Percentiles rank a stretch among this genome's conserved stretches.
Conservation (phyloP, 2,797 vertebrate genomes). For the Hybognathus amarus region DNA sequence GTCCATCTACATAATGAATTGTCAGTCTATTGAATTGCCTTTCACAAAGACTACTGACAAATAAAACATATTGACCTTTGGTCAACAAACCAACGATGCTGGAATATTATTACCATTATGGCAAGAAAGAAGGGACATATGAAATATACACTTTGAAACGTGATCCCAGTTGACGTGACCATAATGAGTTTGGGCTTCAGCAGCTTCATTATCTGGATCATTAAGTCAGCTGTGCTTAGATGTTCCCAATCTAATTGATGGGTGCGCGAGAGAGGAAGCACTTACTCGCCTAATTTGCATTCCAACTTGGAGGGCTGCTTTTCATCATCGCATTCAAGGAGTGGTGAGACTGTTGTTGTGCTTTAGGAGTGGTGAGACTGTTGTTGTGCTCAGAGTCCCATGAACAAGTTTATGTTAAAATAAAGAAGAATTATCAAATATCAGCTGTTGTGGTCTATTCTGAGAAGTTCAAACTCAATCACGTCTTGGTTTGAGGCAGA, state of each 20-base stretch:
- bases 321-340: background rate
- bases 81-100: background rate
- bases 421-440: background rate
- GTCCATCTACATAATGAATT: background rate
- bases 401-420: background rate
- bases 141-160: constrained; percentile 27
- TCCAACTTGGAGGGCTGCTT: background rate
- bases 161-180: constrained; percentile 14
- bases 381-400: background rate
- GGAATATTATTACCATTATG: constrained; percentile 21
- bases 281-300: constrained; percentile 28
- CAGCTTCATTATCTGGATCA: constrained; percentile 36
- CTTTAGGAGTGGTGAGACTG: background rate
- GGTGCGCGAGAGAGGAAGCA: background rate
- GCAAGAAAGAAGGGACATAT: constrained; percentile 6
- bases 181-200: constrained; percentile 27
- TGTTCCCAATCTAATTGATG: constrained; percentile 22
- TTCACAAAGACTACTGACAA: background rate
- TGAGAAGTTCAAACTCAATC: background rate
- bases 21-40: background rate
- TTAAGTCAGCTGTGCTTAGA: constrained; percentile 38
- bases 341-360: background rate
- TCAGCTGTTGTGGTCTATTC: background rate
- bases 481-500: background rate
- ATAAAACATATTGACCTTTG: constrained; percentile 28